Conservation (phyloP, 2,888 invertebrate species). For the Allolobophora icterica region DNA sequence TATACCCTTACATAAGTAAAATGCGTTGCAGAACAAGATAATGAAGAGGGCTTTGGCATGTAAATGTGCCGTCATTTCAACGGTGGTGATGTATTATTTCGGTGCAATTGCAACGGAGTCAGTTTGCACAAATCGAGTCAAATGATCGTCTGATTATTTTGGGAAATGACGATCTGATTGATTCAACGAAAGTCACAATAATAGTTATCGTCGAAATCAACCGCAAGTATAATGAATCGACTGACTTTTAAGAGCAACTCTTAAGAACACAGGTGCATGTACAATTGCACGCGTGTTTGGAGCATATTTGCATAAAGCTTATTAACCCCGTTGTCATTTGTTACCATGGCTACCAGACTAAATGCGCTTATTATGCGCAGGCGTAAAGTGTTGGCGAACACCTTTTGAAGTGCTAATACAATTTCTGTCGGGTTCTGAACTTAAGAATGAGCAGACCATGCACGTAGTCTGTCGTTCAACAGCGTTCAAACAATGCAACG, state of each 20-base stretch:
- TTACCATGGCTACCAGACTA: background rate
- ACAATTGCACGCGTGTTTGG: background rate
- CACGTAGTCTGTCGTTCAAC: background rate
- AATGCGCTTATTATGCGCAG: background rate
- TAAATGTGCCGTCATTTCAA: too few relatives aligned
- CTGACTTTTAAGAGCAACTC: background rate
- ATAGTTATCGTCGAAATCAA: background rate
- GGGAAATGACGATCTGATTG: background rate
- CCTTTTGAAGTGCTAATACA: background rate
- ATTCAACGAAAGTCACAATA: background rate
- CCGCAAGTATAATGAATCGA: background rate
- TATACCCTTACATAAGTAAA: too few relatives aligned
- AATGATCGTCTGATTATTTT: background rate
- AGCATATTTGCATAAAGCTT: background rate
- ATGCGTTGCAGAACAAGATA: too few relatives aligned
- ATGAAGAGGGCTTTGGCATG: too few relatives aligned
- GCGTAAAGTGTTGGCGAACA: constrained; percentile 3
- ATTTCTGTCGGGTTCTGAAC: background rate
- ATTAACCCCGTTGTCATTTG: background rate
- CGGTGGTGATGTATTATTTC: background rate
- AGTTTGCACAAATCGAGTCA: background rate
- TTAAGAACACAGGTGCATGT: too few relatives aligned
- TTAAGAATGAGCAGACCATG: background rate
- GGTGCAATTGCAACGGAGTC: background rate
- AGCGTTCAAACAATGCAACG: background rate